Conservation (phyloP, 2,797 vertebrate species). For the Cynodonichthys magdalenae region DNA sequence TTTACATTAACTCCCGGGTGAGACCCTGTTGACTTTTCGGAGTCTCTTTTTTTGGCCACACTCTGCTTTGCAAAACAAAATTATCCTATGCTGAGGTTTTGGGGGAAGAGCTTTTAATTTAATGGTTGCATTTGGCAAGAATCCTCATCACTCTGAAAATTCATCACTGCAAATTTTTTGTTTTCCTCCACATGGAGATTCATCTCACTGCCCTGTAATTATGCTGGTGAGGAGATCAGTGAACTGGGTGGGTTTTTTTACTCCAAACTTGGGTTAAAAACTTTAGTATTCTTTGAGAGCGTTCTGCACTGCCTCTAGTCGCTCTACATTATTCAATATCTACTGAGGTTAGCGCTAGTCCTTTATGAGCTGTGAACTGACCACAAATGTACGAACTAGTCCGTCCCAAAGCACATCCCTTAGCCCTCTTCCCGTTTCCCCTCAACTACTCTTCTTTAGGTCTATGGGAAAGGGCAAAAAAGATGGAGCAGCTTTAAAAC, state of each 20-base stretch:
- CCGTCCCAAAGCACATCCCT: slow-evolving; percentile 74
- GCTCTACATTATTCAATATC: slow-evolving; percentile 74
- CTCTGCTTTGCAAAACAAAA: slow-evolving; percentile 57
- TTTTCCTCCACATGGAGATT: slow-evolving; percentile 67
- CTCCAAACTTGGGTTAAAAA: slow-evolving; percentile 68
- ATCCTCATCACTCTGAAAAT: slow-evolving; percentile 55
- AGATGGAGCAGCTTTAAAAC: slow-evolving; percentile 83
- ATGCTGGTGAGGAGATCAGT: slow-evolving; percentile 68
- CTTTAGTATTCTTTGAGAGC: slow-evolving; percentile 65
- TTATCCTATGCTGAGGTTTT: slow-evolving; percentile 63
- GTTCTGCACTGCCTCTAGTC: slow-evolving; percentile 62
- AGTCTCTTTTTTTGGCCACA: slow-evolving; percentile 43
- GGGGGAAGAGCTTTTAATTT: slow-evolving; percentile 68
- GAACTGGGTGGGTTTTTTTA: slow-evolving; percentile 56
- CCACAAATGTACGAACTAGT: slow-evolving; percentile 79
- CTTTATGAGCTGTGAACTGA: slow-evolving; percentile 85
- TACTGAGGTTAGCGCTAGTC: slow-evolving; percentile 70
- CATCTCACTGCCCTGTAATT: slow-evolving; percentile 69
- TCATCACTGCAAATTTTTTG: slow-evolving; percentile 57
- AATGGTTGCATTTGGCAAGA: slow-evolving; percentile 63
- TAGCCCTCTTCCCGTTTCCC: slow-evolving; percentile 68
- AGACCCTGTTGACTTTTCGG: slow-evolving; percentile 55
- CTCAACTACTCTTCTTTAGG: slow-evolving; percentile 72
- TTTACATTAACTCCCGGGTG: slow-evolving; percentile 45
- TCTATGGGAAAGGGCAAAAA: slow-evolving; percentile 81